These are phyloP conservation scores for Drosophila robusta DNA, from an alignment of 2,888 invertebrate genomes.

Conservation along the genomic window DNA sequence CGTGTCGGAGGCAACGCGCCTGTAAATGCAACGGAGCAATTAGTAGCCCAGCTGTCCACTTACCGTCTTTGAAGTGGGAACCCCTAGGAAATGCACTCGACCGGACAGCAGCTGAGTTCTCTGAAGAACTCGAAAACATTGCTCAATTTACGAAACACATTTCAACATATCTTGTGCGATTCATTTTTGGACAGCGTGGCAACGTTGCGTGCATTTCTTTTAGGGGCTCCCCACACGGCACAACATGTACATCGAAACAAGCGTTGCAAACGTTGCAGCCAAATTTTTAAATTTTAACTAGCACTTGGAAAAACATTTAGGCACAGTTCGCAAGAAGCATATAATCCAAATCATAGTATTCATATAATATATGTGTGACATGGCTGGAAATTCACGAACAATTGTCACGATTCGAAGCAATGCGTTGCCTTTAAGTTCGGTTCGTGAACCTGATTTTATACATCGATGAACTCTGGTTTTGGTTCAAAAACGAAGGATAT, in stretches of 20 bases:
- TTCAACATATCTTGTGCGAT: slow-evolving; percentile 11
- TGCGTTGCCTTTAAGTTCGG: too few species aligned
- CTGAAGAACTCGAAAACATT: too few species aligned
- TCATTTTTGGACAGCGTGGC: slow-evolving; percentile 4
- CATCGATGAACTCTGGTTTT: too few species aligned
- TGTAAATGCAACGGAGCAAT: too few species aligned
- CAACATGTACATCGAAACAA: slow-evolving; percentile 62
- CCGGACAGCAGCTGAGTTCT: too few species aligned
- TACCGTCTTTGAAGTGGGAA: slow-evolving; percentile 38
- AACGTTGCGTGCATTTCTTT: slow-evolving; percentile 44
- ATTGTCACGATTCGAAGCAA: neutral
- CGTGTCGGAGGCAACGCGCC: slow-evolving; percentile 89
- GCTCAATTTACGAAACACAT: slow-evolving; percentile 13
- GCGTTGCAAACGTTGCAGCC: slow-evolving; percentile 38
- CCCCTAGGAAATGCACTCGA: slow-evolving; percentile 1
- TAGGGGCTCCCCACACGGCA: slow-evolving; percentile 7
- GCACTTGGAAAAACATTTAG: slow-evolving; percentile 33
- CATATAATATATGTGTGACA: slow-evolving; percentile 9
- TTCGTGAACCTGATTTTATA: too few species aligned
- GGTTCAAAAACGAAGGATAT: too few species aligned
- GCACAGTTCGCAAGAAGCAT: slow-evolving; percentile 29
- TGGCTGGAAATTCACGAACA: neutral
- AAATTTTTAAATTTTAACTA: slow-evolving; percentile 60
- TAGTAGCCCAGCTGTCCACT: neutral
- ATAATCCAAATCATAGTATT: slow-evolving; percentile 21